Evolutionary conservation across 2,113 vertebrate genomes (phyloP).

Genomic region (Prunella fulvescens): DNA sequence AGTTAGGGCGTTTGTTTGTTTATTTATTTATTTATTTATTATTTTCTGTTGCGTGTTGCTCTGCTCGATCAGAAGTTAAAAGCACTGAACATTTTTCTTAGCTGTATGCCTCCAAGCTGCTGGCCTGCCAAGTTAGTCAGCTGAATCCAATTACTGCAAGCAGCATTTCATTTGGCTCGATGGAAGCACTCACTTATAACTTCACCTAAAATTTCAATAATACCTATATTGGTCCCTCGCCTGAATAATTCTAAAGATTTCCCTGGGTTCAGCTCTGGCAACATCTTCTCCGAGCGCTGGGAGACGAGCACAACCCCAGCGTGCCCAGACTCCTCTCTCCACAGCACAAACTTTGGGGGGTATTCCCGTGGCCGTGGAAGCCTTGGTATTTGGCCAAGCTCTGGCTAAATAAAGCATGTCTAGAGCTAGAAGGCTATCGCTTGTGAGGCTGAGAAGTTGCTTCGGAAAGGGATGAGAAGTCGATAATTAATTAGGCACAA

Average conservation of each 20-base stretch:
- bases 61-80: constrained; percentile 71
- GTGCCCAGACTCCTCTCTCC: background rate
- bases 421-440: background rate
- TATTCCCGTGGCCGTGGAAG: background rate
- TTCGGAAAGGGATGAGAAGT: constrained; percentile 36
- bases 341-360: background rate
- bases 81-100: constrained; percentile 74
- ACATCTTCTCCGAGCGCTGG: background rate
- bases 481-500: constrained; percentile 66
- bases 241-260: constrained; percentile 59
- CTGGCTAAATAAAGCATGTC: background rate
- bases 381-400: background rate
- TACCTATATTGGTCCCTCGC: constrained; percentile 46
- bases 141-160: constrained; percentile 82
- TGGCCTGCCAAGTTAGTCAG: constrained; percentile 79
- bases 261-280: constrained; percentile 1
- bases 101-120: constrained; percentile 77
- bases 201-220: constrained; percentile 81
- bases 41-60: constrained; percentile 37
- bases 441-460: background rate
- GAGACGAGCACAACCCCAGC: background rate
- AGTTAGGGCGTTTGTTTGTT: background rate
- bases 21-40: background rate
- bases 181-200: constrained; percentile 77
- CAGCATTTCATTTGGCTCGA: constrained; percentile 81